Base-by-base conservation (phyloP, 2,797 vertebrate genomes). In the Coranthus polyacanthus region DNA sequence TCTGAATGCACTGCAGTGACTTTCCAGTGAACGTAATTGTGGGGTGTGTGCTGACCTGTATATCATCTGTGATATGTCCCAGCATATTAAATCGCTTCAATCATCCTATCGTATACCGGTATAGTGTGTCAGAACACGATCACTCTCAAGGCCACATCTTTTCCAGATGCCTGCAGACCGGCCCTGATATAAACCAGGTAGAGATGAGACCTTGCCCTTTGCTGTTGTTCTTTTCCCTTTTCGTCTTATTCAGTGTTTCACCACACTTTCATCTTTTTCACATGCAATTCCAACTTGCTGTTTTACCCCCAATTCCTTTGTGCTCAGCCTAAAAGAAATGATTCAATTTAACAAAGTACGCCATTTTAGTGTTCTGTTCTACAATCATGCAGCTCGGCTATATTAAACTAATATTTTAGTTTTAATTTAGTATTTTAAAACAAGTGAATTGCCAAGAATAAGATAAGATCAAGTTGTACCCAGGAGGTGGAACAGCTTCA, bases 41-140 rank as follows among this genome's bases (percentile, higher is more conserved):
- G 26, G 66, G 52, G 63, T 57, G 68, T 68, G 60, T 73, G 63
- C 59, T 16, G 57, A 76, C 49, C 51, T 21, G 43, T 42, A 42
- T 45, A 45, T 26, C 54, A 44, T 73, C 66, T 62, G 44, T 72
- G 63, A 44, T 57, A n/a, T 44, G 53, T 81, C 42, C 43, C 47
- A 36, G 12, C 8, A 29, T 24, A 61, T 84, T 89, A 78, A 82
- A 85, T 84, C 82, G 70, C 65, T 68, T 70, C 26, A 67, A 47
- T 77, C 59, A 75, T 82, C 52, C 49, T 69, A 73, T 87, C 74
- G 58, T 79, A 56, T 76, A 67, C 21, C 0, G 26, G 29, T 70
- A 51, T 75, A 68, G n/a, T 81, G 75, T 68, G 47, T 82, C 72
- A 60, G 65, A 78, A 63, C 76, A 55, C 60, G 15, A 50, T 79